Evolutionary conservation across 2,113 vertebrate species (phyloP), one percentile per base, ranked within the genome.

Genomic region (Abramis brama): DNA sequence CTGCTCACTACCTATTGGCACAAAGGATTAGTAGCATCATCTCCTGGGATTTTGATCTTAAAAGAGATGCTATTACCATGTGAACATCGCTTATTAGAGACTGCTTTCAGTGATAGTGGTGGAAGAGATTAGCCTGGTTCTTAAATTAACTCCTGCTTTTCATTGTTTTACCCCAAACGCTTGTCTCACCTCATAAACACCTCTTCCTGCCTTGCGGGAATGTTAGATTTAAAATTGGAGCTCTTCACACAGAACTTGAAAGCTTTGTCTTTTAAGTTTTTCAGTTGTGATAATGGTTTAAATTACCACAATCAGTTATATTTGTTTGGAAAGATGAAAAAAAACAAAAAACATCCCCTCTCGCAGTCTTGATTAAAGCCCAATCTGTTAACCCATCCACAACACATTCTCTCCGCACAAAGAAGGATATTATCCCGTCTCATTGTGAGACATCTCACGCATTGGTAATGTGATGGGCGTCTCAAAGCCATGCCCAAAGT

Each of bases 301-400:
- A 85, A 87, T 82, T 64, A 82, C 83, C 83, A 82, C 87, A 88
- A 82, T 83, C 80, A 75, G 66, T 60, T 77, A 86, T 73, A 62
- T 88, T 79, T 88, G 84, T 83, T 68, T 74, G 33, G 50, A 79
- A 71, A 83, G 50, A 71, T 10, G 3, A 66, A 50, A 76, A 85
- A 36, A 80, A 80, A 70, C 62, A 33, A 68, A 82, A 64, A 82
- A 55, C 62, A 70, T 70, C n/a, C 10, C 30, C 25, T 82, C 68
- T 55, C 43, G 15, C 23, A 78, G 52, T 62, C 30, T 66, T 86
- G 74, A 86, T 88, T 73, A 79, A 52, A 52, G 55, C 55, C n/a
- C 27, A 39, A 15, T 66, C 87, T 88, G 21, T 30, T 78, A 11
- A 13, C 62, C 25, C 47, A 76, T 25, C 3, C 23, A n/a, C 66